Percentiles rank a stretch among this genome's conserved stretches.
phyloP scores from a whole-genome alignment of 2,113 vertebrate species.

The Rana temporaria region DNA sequence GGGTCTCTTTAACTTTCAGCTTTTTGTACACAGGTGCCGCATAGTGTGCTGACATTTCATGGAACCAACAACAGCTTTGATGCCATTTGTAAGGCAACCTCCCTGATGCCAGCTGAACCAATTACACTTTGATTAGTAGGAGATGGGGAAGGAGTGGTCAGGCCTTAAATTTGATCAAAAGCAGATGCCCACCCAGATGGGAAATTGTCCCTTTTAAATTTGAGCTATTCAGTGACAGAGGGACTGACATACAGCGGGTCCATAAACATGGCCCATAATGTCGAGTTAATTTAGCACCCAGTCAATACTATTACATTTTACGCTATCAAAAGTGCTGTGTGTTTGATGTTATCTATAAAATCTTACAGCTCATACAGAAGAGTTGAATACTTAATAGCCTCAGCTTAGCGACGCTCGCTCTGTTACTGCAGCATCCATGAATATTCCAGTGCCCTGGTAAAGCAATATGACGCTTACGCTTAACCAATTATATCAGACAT shows the following conservation, averaged over 20 bases:
- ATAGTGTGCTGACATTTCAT: too few relatives aligned
- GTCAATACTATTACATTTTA: constrained; percentile 33
- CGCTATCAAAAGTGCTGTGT: background rate
- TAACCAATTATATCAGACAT: too few relatives aligned
- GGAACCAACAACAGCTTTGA: too few relatives aligned
- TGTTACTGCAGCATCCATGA: background rate
- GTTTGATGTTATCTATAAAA: constrained; percentile 47
- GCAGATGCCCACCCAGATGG: constrained; percentile 16
- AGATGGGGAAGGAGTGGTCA: background rate
- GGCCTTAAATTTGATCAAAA: background rate
- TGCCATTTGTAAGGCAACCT: too few relatives aligned
- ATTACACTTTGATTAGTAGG: background rate
- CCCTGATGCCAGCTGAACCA: too few relatives aligned
- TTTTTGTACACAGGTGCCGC: too few relatives aligned
- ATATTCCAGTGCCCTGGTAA: too few relatives aligned
- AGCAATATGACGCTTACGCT: too few relatives aligned
- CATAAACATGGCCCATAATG: constrained; percentile 23
- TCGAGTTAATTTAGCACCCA: constrained; percentile 21
- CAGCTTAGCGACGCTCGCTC: background rate
- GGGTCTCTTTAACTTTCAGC: too few relatives aligned
- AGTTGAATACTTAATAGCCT: constrained; percentile 15
- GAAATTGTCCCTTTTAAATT: background rate
- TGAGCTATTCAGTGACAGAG: background rate
- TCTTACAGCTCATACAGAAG: constrained; percentile 40
- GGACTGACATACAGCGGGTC: background rate